These are phyloP conservation scores for Aptenodytes patagonicus DNA, from an alignment of 2,113 vertebrate genomes.

Conservation along the genomic window DNA sequence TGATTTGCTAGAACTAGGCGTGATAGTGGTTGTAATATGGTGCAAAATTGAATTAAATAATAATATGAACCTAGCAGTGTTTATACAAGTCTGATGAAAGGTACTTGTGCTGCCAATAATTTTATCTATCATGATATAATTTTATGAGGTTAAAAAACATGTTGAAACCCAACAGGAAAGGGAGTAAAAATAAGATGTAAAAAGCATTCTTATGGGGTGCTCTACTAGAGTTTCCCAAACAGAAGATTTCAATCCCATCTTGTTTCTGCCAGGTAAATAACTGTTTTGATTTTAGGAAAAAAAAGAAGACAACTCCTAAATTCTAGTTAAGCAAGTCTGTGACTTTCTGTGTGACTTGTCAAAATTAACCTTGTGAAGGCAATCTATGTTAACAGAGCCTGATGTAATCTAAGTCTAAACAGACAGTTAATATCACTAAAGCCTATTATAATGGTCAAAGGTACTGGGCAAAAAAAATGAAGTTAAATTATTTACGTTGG, in stretches of 20 bases:
- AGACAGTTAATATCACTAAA: background rate
- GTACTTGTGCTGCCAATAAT: background rate
- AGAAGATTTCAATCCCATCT: background rate
- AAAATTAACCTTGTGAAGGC: background rate
- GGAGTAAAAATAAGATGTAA: background rate
- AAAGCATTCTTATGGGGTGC: background rate
- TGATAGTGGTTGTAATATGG: background rate
- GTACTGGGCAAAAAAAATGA: background rate
- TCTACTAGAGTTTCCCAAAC: background rate
- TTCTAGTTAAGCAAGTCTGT: background rate
- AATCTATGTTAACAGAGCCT: background rate
- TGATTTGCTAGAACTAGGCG: background rate
- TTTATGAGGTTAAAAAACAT: background rate
- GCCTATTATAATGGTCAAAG: background rate
- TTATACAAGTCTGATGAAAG: background rate
- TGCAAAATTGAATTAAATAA: background rate
- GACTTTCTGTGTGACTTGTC: background rate
- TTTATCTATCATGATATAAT: background rate
- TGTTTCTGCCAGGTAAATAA: background rate
- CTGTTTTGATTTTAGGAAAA: background rate
- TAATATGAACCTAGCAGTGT: background rate
- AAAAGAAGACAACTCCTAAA: background rate
- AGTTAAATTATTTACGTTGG: background rate
- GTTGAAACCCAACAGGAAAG: background rate
- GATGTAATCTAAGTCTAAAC: background rate